Evolutionary conservation across 2,113 vertebrate genomes (phyloP).

Genomic region (Limanda limanda): DNA sequence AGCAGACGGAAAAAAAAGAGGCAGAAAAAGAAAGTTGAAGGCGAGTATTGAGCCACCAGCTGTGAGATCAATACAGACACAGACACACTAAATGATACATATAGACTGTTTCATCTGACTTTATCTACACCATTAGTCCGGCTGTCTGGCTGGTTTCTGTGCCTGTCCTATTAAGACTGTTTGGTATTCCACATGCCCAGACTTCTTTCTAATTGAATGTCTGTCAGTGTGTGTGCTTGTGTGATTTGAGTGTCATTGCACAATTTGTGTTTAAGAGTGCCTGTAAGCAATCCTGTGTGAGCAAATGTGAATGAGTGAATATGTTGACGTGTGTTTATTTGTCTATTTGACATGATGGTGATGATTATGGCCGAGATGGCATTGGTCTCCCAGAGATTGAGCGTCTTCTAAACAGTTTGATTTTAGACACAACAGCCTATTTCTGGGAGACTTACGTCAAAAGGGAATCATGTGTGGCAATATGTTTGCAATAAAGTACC

Average conservation of each 20-base stretch:
- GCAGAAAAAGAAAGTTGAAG: conserved; percentile 46
- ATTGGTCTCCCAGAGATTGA: background rate
- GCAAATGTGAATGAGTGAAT: conserved; percentile 11
- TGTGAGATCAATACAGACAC: conserved; percentile 63
- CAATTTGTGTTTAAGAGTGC: conserved; percentile 26
- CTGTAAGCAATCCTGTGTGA: conserved; percentile 15
- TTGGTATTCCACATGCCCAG: conserved; percentile 35
- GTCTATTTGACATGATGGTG: conserved; percentile 3
- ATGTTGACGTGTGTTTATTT: conserved; percentile 24
- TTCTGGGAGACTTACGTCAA: background rate
- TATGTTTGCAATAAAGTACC: too few species aligned
- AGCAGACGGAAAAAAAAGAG: conserved; percentile 26
- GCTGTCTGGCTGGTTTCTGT: conserved; percentile 31
- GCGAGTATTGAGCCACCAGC: conserved; percentile 47
- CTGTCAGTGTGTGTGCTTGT: conserved; percentile 8
- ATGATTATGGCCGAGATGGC: background rate
- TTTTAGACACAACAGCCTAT: background rate
- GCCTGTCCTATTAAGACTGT: conserved; percentile 23
- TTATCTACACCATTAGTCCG: conserved; percentile 51
- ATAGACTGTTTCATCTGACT: conserved; percentile 62
- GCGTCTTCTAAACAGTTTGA: conserved; percentile 11
- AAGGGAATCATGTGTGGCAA: too few species aligned
- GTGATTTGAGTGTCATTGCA: conserved; percentile 14
- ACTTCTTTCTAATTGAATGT: conserved; percentile 24
- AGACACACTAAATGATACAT: conserved; percentile 58